Base-by-base conservation (phyloP, 2,888 invertebrate genomes). In the Spialia ferax region DNA sequence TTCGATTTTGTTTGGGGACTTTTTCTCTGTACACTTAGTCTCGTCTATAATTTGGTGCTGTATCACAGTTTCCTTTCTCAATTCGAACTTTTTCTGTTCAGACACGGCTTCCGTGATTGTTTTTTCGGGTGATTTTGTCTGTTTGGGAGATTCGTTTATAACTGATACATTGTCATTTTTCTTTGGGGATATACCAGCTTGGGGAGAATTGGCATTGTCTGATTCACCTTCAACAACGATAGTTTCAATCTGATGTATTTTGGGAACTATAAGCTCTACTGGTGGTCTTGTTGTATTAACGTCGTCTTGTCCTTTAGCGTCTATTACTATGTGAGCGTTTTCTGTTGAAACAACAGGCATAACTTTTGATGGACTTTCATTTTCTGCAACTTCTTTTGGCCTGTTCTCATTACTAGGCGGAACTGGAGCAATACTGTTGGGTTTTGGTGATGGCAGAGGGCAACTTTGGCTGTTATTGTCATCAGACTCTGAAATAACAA, bases 381-480 rank as follows among this genome's bases (percentile, higher is more conserved):
- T 88, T 77, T 90, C 90, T 68, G 85, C 82, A n/a, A 87, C 77
- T 65, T 88, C 88, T 73, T 87, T 89, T 1, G 89, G 84, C 74
- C 86, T 87, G 59, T 86, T 84, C 38, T 88, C 87, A 71, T 84
- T 84, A 32, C 78, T 81, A 42, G 82, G 82, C 55, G 75, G 79
- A 8, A 85, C 81, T 15, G 88, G 90, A 18, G 79, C 80, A 52
- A 87, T 78, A 13, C 77, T 75, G 62, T 85, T 84, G 18, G 83
- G 86, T 77, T 90, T 89, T 0, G 93, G 93, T 4, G 93, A 91
- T n/a, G 93, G 93, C 26, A 93, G 73, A 1, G 93, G 93, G 74
- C 93, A 92, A 76, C 93, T 93, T 73, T 94, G 89, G 79, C 94
- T 89, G 77, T 94, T 88, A 74, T 91, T 93, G 70, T 94, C 91